Conservation (phyloP, 1,140 invertebrate genomes). For the Samia ricini region DNA sequence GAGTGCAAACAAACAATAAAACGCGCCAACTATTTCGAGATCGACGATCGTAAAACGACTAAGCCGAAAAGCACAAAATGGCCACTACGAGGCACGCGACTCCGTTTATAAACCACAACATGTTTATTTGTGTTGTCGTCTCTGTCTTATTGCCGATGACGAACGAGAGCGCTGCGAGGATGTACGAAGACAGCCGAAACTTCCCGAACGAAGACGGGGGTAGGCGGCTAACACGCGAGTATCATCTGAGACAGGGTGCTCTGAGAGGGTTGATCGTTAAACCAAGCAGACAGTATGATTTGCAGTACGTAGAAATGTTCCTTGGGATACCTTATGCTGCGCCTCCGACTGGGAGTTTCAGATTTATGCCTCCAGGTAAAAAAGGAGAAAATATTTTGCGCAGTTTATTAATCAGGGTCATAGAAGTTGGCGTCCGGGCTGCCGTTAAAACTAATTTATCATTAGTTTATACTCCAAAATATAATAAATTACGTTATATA, state of each 20-base stretch:
- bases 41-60: constrained; percentile 48
- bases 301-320: constrained; percentile 80
- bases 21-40: constrained; percentile 53
- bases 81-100: constrained; percentile 57
- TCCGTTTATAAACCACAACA: constrained; percentile 63
- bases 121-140: constrained; percentile 72
- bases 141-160: constrained; percentile 61
- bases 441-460: too few relatives aligned
- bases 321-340: constrained; percentile 94
- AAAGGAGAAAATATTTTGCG: too few relatives aligned
- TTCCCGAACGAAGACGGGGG: constrained; percentile 53
- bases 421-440: too few relatives aligned
- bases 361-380: constrained; percentile 91
- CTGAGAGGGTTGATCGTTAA: constrained; percentile 80
- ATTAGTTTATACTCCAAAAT: too few relatives aligned
- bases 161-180: constrained; percentile 50
- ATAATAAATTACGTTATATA: too few relatives aligned
- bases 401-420: too few relatives aligned
- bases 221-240: constrained; percentile 70
- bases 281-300: constrained; percentile 73
- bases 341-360: constrained; percentile 87
- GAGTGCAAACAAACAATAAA: constrained; percentile 53
- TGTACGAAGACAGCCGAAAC: constrained; percentile 52
- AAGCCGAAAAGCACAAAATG: constrained; percentile 62
- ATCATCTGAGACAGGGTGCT: constrained; percentile 77